Base-by-base conservation (phyloP, 2,797 vertebrate genomes). In the Melanotaenia trifasciata region DNA sequence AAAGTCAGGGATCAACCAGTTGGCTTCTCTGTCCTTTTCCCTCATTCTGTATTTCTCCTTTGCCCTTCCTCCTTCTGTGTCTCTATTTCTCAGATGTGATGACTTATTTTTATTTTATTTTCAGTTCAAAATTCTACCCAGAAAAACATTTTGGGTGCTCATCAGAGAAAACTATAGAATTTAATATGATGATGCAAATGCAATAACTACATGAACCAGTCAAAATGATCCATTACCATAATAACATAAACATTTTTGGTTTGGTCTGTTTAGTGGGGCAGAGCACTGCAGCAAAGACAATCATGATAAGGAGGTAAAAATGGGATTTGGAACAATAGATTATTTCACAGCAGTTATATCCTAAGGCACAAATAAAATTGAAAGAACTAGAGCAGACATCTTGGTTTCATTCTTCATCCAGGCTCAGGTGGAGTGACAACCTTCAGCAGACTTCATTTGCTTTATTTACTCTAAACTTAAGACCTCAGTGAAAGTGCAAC, bases 1-100 rank as follows among this genome's bases (percentile, higher is more conserved):
- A 74, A 76, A 88, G 84, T 87, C 85, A 82, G 65, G 47, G 71
- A 84, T 58, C 64, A 80, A 82, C 78, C 84, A 76, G 76, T 80
- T 57, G 84, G 86, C 72, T 67, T 70, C 72, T 78, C 26, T 79
- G 63, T 81, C 71, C 74, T 80, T 79, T 67, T 68, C 69, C 51
- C 59, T 83, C 67, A 60, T 65, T 77, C 8, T 26, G n/a, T 58
- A 36, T 72, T 24, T 65, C 22, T 70, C 65, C 45, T 56, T 43
- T 40, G 38, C 13, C 53, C 38, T 28, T 47, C 54, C 24, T 60
- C 8, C 45, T 33, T 18, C n/a, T 14, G 32, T 64, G 0, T 70
- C 22, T 59, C n/a, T 56, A 12, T 56, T 43, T 24, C 64, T 38
- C 10, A 14, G 54, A 7, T n/a, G 12, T 60, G 58, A 30, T 69